Percentiles rank a stretch among this genome's conserved stretches.
phyloP scores from a whole-genome alignment of 2,113 vertebrate species.

The Aptenodytes patagonicus region DNA sequence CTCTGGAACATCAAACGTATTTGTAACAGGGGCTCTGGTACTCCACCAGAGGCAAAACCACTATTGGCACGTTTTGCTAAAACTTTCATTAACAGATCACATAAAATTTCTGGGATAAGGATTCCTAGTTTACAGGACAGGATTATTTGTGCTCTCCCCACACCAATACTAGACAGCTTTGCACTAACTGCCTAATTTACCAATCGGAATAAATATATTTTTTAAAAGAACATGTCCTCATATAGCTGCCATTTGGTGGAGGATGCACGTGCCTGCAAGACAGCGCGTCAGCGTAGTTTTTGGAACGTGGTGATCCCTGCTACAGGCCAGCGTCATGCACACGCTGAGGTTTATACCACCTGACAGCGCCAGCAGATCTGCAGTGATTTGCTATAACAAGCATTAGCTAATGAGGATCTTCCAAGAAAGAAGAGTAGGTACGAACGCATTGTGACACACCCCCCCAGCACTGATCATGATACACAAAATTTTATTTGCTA shows the following conservation, averaged over 20 bases:
- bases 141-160: neutral
- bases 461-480: neutral
- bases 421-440: neutral
- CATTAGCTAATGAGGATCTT: neutral
- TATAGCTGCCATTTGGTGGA: neutral
- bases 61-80: neutral
- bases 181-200: neutral
- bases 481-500: neutral
- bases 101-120: neutral
- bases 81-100: neutral
- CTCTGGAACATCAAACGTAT: neutral
- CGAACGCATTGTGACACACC: neutral
- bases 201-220: neutral
- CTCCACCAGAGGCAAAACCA: neutral
- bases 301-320: neutral
- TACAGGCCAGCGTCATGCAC: neutral
- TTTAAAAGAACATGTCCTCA: neutral
- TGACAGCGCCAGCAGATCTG: slow-evolving; percentile 10
- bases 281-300: accelerated
- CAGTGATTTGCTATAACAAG: neutral
- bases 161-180: neutral
- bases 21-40: neutral
- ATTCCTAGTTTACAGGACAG: neutral
- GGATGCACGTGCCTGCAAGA: neutral
- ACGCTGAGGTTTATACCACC: neutral